Percentiles rank a stretch among this genome's conserved stretches.
Conservation (phyloP, 2,888 invertebrate genomes). For the Morinoia aosen region DNA sequence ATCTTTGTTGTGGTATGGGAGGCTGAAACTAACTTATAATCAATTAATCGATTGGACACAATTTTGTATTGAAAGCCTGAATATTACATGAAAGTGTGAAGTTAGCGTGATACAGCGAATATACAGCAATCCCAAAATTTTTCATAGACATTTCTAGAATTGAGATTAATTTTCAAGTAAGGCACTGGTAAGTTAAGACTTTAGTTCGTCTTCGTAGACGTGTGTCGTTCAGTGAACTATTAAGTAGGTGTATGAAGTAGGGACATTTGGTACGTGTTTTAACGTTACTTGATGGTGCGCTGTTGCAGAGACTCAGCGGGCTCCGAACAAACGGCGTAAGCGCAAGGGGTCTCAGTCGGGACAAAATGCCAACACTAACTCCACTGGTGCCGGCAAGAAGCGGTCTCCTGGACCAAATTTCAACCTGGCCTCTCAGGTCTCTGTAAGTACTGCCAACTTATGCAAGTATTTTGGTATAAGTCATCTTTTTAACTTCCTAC, state of each 20-base stretch:
- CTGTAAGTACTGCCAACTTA: conserved; percentile 66
- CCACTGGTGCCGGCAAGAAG: conserved; percentile 84
- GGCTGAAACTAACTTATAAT: too few relatives aligned
- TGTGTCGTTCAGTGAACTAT: not conserved
- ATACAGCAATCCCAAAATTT: not conserved
- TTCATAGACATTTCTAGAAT: not conserved
- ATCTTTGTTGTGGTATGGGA: too few relatives aligned
- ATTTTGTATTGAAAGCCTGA: too few relatives aligned
- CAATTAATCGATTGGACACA: too few relatives aligned
- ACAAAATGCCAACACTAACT: conserved; percentile 75
- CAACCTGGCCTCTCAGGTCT: conserved; percentile 92
- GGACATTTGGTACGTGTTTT: not conserved
- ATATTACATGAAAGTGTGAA: too few relatives aligned
- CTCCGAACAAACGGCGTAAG: conserved; percentile 95
- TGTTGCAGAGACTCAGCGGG: conserved; percentile 88
- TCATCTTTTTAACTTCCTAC: not conserved
- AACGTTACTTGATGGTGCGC: conserved; percentile 53
- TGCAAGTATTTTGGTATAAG: not conserved
- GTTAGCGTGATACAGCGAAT: not conserved
- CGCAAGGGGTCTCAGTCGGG: conserved; percentile 93
- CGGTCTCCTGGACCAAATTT: conserved; percentile 97
- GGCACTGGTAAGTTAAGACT: not conserved
- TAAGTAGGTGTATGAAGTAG: not conserved
- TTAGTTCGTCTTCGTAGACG: not conserved
- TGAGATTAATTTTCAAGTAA: too few relatives aligned